Percentiles rank a stretch among this genome's conserved stretches.
These are phyloP conservation scores for Diacarnus erythraeanus DNA, from an alignment of 37 sponge, comb jelly and placozoan genomes.

Conservation along the genomic window DNA sequence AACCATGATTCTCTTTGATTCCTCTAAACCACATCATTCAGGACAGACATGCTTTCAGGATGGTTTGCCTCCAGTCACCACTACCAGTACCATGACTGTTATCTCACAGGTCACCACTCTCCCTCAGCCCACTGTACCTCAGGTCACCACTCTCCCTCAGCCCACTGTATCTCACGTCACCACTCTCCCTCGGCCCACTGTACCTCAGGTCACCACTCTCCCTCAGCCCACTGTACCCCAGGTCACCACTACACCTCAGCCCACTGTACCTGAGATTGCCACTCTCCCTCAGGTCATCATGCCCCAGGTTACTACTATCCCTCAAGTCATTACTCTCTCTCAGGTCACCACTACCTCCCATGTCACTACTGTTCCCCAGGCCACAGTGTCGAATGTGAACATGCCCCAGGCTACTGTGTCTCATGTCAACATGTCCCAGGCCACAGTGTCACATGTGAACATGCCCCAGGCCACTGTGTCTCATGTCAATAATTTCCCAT, in stretches of 20 bases:
- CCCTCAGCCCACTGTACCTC: not conserved
- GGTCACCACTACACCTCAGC: too few species aligned
- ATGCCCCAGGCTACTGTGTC: not conserved
- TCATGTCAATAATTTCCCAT: too few species aligned
- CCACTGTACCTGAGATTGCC: too few species aligned
- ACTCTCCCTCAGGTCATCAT: too few species aligned
- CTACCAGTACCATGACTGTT: not conserved
- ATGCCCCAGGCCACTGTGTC: conserved; percentile 2
- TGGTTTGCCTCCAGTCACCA: too few species aligned
- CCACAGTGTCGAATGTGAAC: not conserved
- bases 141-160: not conserved
- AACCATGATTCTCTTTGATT: too few species aligned
- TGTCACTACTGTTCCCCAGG: not conserved
- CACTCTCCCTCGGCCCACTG: not conserved
- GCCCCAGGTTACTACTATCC: too few species aligned
- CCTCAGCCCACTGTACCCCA: not conserved
- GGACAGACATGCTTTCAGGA: too few species aligned
- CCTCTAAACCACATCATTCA: too few species aligned
- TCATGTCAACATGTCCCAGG: not conserved
- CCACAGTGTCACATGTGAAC: not conserved
- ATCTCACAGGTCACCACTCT: not conserved
- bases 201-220: not conserved
- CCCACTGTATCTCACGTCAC: not conserved
- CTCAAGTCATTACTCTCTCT: too few species aligned
- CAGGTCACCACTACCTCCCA: too few species aligned